Evolutionary conservation across 2,888 invertebrate species (phyloP).

Genomic region (Aromia moschata): DNA sequence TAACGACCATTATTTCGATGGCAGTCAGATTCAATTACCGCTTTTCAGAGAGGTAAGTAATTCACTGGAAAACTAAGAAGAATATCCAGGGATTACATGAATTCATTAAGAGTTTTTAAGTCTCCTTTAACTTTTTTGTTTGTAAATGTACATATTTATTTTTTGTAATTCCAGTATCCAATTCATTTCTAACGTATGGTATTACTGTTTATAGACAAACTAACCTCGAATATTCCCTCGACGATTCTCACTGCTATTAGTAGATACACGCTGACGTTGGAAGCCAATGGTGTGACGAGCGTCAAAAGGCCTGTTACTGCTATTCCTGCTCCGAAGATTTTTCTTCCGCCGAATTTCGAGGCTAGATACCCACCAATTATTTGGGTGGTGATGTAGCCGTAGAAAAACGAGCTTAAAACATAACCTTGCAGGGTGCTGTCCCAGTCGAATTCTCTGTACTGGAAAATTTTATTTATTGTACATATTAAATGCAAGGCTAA

Average conservation of each 20-base stretch:
- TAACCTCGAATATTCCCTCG: slow-evolving; percentile 53
- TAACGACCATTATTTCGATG: too few relatives aligned
- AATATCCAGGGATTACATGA: too few relatives aligned
- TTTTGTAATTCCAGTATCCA: too few relatives aligned
- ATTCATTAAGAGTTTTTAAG: too few relatives aligned
- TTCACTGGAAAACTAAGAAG: too few relatives aligned
- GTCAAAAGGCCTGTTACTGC: slow-evolving; percentile 81
- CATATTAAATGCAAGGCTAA: not conserved
- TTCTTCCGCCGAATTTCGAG: slow-evolving; percentile 84
- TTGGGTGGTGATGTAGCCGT: slow-evolving; percentile 87
- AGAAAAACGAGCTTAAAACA: slow-evolving; percentile 87
- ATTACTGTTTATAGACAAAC: too few relatives aligned
- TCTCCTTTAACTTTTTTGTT: too few relatives aligned
- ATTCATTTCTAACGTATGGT: too few relatives aligned
- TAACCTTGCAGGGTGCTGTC: slow-evolving; percentile 78
- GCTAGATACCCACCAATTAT: slow-evolving; percentile 86
- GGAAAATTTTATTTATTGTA: slow-evolving; percentile 1
- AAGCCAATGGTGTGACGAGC: slow-evolving; percentile 80
- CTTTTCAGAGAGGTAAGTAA: too few relatives aligned
- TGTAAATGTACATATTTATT: too few relatives aligned
- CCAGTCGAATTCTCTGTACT: slow-evolving; percentile 75
- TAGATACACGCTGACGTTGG: slow-evolving; percentile 73
- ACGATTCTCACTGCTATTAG: slow-evolving; percentile 72
- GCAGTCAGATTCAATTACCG: too few relatives aligned
- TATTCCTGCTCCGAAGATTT: slow-evolving; percentile 82